A percentile compares a stretch with the other conserved stretches of the same genome.
These are phyloP conservation scores for Triops cancriformis DNA, from an alignment of 1,140 invertebrate species.

Conservation along the genomic window DNA sequence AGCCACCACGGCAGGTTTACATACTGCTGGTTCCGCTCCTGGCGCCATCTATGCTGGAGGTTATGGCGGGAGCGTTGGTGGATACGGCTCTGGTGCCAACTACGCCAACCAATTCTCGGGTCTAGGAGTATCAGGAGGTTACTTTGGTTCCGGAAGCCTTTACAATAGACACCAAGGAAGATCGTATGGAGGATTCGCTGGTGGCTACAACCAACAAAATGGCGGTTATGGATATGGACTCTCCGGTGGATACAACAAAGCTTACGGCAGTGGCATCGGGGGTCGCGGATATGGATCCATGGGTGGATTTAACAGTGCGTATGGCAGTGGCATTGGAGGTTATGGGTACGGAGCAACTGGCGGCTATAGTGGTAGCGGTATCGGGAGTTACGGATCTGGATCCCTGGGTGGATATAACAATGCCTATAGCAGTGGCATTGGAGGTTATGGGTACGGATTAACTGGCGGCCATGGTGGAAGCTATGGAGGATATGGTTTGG, in stretches of 20 bases:
- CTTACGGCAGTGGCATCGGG: neutral
- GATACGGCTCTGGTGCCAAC: neutral
- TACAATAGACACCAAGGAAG: too few species aligned
- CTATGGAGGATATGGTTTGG: neutral
- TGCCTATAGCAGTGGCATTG: neutral
- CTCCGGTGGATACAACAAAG: neutral
- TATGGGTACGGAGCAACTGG: neutral
- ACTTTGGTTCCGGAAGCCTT: too few species aligned
- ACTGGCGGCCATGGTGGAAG: neutral
- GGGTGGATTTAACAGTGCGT: neutral
- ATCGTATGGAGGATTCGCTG: too few species aligned
- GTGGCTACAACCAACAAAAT: too few species aligned
- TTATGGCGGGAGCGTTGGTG: neutral
- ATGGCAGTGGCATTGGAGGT: neutral
- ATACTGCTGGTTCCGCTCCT: neutral
- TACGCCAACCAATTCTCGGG: neutral
- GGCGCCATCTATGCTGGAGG: neutral
- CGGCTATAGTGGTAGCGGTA: neutral
- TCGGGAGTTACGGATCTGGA: slow-evolving; percentile 8
- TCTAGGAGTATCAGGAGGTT: too few species aligned
- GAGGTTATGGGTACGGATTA: slow-evolving; percentile 8
- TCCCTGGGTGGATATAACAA: neutral
- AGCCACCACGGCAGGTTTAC: slow-evolving; percentile 26
- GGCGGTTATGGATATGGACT: slow-evolving; percentile 2
- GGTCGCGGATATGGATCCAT: neutral